These are phyloP conservation scores for Colostygia pectinataria DNA, from an alignment of 2,888 invertebrate species.

Conservation along the genomic window DNA sequence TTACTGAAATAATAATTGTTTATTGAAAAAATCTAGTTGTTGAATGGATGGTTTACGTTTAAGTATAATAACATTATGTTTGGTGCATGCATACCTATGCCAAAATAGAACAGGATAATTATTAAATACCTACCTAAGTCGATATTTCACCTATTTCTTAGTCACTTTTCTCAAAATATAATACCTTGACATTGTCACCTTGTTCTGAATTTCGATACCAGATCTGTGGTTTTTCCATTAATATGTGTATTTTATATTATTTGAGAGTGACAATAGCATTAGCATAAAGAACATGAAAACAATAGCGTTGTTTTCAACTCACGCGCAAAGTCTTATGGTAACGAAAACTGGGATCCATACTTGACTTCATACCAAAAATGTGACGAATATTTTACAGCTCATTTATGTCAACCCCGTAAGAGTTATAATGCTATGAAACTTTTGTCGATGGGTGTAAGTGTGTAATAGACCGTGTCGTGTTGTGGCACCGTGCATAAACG, in stretches of 20 bases:
- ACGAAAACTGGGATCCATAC: constrained; percentile 62
- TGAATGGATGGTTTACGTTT: constrained; percentile 15
- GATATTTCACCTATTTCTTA: no score
- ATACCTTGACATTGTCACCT: constrained; percentile 29
- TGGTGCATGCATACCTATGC: no score
- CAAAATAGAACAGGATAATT: no score
- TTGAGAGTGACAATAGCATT: constrained; percentile 53
- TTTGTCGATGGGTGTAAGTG: constrained; percentile 17
- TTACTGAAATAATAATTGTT: constrained; percentile 47
- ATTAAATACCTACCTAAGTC: no score
- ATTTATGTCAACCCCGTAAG: constrained; percentile 29
- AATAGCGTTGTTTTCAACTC: constrained; percentile 62
- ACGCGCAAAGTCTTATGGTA: constrained; percentile 67
- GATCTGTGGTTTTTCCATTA: constrained; percentile 55
- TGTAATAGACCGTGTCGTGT: constrained; percentile 64
- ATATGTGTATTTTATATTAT: constrained; percentile 51
- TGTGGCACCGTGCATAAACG: constrained; percentile 75
- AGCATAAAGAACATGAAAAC: constrained; percentile 62
- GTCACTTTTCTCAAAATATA: neutral
- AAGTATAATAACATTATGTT: no score
- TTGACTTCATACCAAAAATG: constrained; percentile 37
- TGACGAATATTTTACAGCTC: constrained; percentile 9
- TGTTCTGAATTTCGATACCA: constrained; percentile 36
- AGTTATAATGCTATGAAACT: constrained; percentile 27
- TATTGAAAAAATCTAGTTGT: constrained; percentile 31